Evolutionary conservation across 2,888 invertebrate species (phyloP), one percentile per base, ranked within the genome.

Genomic region (Cheilosia pagana): DNA sequence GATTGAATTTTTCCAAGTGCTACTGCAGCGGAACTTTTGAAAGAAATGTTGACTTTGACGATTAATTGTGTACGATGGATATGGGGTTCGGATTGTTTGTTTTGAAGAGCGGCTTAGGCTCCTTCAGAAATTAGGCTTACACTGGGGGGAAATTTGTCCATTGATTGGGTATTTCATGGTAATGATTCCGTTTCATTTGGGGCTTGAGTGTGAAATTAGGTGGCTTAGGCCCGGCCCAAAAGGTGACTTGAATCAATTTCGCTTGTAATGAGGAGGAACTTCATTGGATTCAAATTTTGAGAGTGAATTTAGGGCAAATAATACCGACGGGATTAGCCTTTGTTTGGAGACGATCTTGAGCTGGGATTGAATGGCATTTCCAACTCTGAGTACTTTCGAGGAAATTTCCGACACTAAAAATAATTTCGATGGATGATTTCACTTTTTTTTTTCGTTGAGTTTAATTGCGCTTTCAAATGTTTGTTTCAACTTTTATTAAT

Each of bases 1-100:
- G 39, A 60, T 81, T 60, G 52, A 67, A 50, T 67, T 65, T 65
- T 43, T 52, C 23, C 21, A 62, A 82, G 77, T 77, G 82, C 82
- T 72, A 77, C 77, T 72, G 77, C 72, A 28, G 72, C 70, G 70
- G 65, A 72, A 71, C 52, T 70, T 76, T 81, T 77, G 19, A 65
- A 70, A 71, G 53, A 39, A 14, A 19, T 63, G 35, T 67, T 75
- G 62, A 75, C 55, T 75, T 62, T 48, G 35, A 45, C 39, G 74
- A 60, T 41, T 63, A 52, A 57, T 39, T 63, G 12, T 35, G 35
- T 35, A 12, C 12, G 35, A 12, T 12, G 35, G 35, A 12, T 12
- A 0, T 12, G 10, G 21, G 50, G 3, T 25, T 57, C 12, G 63
- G 39, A n/a, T 16, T 83, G 72, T 78, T 68, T 72, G 43, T 23